A percentile compares a stretch with the other conserved stretches of the same genome.
phyloP scores from a whole-genome alignment of 1,140 invertebrate genomes.

The Bombus polaris region DNA sequence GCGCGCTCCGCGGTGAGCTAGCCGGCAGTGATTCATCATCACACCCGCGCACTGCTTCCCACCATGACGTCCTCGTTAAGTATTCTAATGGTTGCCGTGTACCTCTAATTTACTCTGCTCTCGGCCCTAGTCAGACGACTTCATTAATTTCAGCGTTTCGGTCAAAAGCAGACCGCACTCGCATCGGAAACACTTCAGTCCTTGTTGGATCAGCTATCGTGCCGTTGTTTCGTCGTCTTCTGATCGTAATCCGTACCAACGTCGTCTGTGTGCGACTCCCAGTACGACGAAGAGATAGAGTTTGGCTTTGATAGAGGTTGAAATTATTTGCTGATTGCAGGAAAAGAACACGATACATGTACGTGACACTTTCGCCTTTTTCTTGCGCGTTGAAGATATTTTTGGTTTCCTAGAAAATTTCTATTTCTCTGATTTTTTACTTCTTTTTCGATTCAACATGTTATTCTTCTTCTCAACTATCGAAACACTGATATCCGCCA shows the following conservation, averaged over 20 bases:
- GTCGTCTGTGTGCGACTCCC: background rate
- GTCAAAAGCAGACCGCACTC: slow-evolving; percentile 32
- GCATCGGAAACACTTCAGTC: background rate
- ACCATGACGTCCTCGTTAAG: slow-evolving; percentile 76
- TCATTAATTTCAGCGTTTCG: slow-evolving; percentile 69
- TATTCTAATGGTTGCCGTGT: slow-evolving; percentile 75
- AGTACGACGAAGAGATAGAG: too few species aligned
- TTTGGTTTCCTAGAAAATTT: too few species aligned
- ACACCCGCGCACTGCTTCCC: slow-evolving; percentile 76
- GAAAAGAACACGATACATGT: too few species aligned
- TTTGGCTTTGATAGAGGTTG: background rate
- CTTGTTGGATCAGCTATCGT: slow-evolving; percentile 5
- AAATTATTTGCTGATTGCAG: background rate
- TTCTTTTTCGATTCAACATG: background rate
- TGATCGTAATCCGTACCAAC: background rate
- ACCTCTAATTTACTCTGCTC: slow-evolving; percentile 68
- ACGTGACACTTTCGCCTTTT: too few species aligned
- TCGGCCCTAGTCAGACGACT: slow-evolving; percentile 60
- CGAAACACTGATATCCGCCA: too few species aligned
- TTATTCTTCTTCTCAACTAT: background rate
- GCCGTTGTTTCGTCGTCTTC: background rate
- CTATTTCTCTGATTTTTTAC: background rate
- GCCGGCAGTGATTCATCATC: slow-evolving; percentile 73
- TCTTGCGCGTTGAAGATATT: too few species aligned
- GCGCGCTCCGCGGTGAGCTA: slow-evolving; percentile 62